Evolutionary conservation across 2,113 vertebrate genomes (phyloP).

Genomic region (Rhynchopsitta pachyrhyncha): DNA sequence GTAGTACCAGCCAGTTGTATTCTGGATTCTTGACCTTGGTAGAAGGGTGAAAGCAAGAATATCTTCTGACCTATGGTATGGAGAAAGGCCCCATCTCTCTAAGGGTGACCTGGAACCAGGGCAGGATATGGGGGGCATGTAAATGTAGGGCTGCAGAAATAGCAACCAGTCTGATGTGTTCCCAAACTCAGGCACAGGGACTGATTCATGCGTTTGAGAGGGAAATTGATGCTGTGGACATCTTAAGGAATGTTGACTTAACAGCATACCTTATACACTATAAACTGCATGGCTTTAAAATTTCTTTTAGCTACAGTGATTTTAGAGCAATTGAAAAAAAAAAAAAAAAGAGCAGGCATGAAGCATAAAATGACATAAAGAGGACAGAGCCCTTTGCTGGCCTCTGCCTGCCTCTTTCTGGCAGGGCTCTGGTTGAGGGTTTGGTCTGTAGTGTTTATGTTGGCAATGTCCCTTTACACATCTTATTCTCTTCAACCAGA

Average conservation of each 20-base stretch:
- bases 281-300: not conserved
- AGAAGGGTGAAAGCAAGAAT: not conserved
- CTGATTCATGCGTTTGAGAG: not conserved
- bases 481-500: not conserved
- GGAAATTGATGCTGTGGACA: not conserved
- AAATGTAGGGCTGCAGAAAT: not conserved
- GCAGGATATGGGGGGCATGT: not conserved
- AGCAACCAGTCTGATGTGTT: fast-evolving
- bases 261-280: not conserved
- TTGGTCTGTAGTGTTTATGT: not conserved
- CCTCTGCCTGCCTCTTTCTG: not conserved
- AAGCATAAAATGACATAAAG: not conserved
- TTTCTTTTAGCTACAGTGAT: not conserved
- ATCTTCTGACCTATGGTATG: not conserved
- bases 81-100: not conserved
- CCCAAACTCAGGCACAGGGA: not conserved
- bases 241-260: not conserved
- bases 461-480: not conserved
- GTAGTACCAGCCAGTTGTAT: not conserved
- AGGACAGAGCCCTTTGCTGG: not conserved
- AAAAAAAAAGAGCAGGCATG: not conserved
- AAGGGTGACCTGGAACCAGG: not conserved
- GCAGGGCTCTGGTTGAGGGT: not conserved
- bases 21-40: not conserved
- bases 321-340: not conserved